phyloP scores from a whole-genome alignment of 2,888 invertebrate species.

The Lithophane leautieri region DNA sequence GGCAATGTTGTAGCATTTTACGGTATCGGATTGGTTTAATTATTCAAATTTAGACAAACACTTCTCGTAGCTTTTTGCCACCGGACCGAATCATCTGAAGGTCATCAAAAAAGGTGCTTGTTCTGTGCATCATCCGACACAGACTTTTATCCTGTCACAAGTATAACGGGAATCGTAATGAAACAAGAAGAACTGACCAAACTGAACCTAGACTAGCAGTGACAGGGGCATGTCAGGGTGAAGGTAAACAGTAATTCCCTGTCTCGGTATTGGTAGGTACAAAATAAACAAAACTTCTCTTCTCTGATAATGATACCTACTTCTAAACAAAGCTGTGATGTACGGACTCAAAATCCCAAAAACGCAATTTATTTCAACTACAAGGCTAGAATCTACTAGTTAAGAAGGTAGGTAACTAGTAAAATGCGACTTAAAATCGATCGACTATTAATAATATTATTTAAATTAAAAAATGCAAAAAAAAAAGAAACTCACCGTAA shows the following conservation, averaged over 20 bases:
- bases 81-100: neutral
- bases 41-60: constrained; percentile 2
- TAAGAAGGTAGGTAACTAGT: neutral
- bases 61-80: neutral
- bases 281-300: neutral
- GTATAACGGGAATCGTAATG: neutral
- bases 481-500: constrained; percentile 54
- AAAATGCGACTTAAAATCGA: neutral
- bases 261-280: neutral
- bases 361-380: neutral
- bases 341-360: neutral
- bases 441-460: neutral
- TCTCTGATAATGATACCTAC: too few relatives aligned
- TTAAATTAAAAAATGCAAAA: neutral
- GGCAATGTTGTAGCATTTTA: too few relatives aligned
- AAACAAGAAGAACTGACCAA: neutral
- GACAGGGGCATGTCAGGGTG: neutral
- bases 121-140: neutral
- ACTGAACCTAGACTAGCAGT: neutral
- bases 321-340: neutral
- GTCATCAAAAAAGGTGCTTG: constrained; percentile 8
- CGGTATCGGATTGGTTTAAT: neutral
- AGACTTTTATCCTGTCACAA: neutral
- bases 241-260: neutral
- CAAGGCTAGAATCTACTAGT: neutral